phyloP scores from a whole-genome alignment of 1,140 invertebrate genomes.

The Drosophila nigrodunni region DNA sequence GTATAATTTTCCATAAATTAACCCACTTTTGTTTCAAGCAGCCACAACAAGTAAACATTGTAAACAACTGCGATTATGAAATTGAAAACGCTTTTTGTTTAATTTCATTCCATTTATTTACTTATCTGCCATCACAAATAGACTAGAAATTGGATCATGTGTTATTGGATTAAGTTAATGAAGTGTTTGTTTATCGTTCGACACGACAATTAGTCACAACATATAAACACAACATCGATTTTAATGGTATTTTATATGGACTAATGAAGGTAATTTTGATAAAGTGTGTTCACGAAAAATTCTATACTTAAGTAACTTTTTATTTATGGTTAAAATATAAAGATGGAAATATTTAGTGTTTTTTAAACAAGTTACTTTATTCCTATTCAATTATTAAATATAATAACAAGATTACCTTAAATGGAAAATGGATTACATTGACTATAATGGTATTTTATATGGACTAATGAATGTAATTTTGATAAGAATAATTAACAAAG shows the following conservation, averaged over 20 bases:
- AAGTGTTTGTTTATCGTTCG: conserved; percentile 15
- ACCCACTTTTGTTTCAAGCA: conserved; percentile 63
- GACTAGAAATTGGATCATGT: conserved; percentile 44
- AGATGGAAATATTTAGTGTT: background rate
- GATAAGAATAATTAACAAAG: conserved; percentile 5
- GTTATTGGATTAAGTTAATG: conserved; percentile 25
- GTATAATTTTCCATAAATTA: conserved; percentile 50
- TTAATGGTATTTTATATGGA: conserved; percentile 11
- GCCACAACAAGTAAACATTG: conserved; percentile 34
- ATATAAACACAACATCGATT: background rate
- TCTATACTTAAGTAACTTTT: too few relatives aligned
- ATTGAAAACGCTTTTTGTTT: conserved; percentile 62
- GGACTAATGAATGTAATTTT: conserved; percentile 24
- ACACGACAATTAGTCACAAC: conserved; percentile 9
- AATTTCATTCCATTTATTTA: conserved; percentile 60
- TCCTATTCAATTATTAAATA: too few relatives aligned
- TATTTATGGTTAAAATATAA: background rate
- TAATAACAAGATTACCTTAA: background rate
- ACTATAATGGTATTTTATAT: conserved; percentile 13
- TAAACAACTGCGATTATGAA: conserved; percentile 56
- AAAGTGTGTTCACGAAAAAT: background rate
- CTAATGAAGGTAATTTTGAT: conserved; percentile 28
- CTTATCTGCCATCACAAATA: conserved; percentile 33
- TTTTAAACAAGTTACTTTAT: too few relatives aligned
- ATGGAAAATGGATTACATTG: conserved; percentile 16